A percentile compares a stretch with the other conserved stretches of the same genome.
phyloP scores from a whole-genome alignment of 2,888 invertebrate species.

The Orchesellides sinensis region DNA sequence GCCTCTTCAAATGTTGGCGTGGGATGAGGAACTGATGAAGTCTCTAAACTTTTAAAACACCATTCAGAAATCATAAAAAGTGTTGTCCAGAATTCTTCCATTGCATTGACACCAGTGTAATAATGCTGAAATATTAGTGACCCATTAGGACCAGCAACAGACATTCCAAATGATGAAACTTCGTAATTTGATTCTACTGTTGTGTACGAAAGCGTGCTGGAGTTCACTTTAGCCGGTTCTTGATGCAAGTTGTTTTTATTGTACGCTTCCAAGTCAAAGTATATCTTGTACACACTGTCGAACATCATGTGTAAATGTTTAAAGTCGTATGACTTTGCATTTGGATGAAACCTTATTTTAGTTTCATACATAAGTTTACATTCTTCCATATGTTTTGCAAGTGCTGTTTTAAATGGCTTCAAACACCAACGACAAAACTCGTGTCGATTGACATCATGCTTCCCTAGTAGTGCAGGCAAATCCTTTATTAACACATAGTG shows the following conservation, averaged over 20 bases:
- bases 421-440: conserved; percentile 15
- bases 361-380: background rate
- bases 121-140: too few species aligned
- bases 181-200: conserved; percentile 1
- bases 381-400: background rate
- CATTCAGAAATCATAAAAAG: too few species aligned
- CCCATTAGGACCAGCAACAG: background rate
- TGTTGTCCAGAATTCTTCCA: too few species aligned
- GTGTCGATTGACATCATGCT: background rate
- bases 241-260: background rate
- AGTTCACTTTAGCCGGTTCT: background rate
- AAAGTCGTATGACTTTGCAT: background rate
- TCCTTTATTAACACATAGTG: background rate
- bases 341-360: background rate
- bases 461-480: background rate
- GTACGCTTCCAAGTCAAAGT: conserved; percentile 13
- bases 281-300: background rate
- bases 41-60: too few species aligned
- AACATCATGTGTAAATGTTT: background rate
- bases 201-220: background rate
- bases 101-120: too few species aligned
- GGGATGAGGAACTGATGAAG: too few species aligned
- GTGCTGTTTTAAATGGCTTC: background rate
- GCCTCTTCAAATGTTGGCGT: too few species aligned
- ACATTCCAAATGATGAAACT: background rate